These are phyloP conservation scores for Vimba vimba DNA, from an alignment of 2,113 vertebrate genomes.

Conservation along the genomic window DNA sequence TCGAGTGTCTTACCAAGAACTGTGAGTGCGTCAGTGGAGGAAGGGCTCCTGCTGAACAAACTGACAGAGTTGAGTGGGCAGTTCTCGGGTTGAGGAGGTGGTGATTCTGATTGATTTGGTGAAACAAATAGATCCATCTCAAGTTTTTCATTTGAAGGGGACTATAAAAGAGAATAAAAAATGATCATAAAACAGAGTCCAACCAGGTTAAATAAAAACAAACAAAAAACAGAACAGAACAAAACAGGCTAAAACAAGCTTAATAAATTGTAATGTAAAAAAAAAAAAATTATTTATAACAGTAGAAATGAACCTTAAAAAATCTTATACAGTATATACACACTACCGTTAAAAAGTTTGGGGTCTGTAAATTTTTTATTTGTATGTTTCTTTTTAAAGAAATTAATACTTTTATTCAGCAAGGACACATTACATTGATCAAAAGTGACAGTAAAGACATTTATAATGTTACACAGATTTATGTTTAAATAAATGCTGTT, in stretches of 20 bases:
- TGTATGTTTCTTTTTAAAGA: no score
- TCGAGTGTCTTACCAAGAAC: conserved; percentile 56
- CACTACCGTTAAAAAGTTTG: no score
- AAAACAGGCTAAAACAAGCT: neutral
- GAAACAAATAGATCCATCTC: conserved; percentile 73
- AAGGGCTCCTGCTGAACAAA: conserved; percentile 70
- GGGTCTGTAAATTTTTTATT: no score
- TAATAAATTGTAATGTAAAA: neutral
- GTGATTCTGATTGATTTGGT: conserved; percentile 59
- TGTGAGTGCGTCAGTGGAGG: conserved; percentile 46
- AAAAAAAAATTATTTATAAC: no score
- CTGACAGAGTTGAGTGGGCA: conserved; percentile 62
- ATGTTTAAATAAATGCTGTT: no score
- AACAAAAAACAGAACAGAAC: neutral
- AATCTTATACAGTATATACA: no score
- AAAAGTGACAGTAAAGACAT: neutral
- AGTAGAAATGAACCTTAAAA: no score
- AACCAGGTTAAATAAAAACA: neutral
- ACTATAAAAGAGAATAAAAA: conserved; percentile 62
- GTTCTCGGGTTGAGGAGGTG: conserved; percentile 54
- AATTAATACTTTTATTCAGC: neutral
- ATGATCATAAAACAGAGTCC: neutral
- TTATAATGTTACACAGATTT: no score
- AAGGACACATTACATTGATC: neutral
- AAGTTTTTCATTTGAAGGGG: conserved; percentile 68